Evolutionary conservation across 2,888 invertebrate genomes (phyloP), one percentile per base, ranked within the genome.

Genomic region (Nycteola revayana): DNA sequence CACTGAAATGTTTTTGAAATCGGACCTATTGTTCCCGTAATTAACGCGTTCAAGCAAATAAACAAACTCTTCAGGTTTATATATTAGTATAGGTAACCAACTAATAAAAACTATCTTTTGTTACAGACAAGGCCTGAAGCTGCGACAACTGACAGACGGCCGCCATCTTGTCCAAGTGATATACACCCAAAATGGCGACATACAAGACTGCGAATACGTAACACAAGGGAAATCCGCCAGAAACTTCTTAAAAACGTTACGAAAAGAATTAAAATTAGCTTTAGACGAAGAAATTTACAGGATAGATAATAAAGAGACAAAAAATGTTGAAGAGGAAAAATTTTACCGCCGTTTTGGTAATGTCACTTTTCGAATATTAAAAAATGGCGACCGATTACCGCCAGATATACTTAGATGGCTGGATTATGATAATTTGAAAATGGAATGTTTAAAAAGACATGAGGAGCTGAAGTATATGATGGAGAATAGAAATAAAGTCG

Each of bases 131-230:
- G 91, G 91, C 1, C 67, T 93, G 10, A 90, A 89, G 49, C 88
- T 93, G 10, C 91, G 93, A 9, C 93, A 94, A 70, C 77, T 94
- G 49, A 91, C 92, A n/a, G 92, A 93, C 64, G 93, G 93, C 36
- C 84, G 86, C 54, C 91, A 92, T 75, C 90, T 94, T 71, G 90
- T 94, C 27, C 93, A 94, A 77, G 75, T 93, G 20, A 93, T 94
- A 51, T 93, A 93, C 84, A 84, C 91, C 32, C 88, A 89, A 57
- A 85, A 89, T 58, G 90, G 90, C 54, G 81, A 74, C 36, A 78
- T 94, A 3, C 88, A 91, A 65, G 93, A 94, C 77, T 94, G 94
- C 73, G 93, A 94, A 69, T 91, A 90, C 66, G 80, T 93, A 33
- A 83, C 90, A 2, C 90, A 92, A 52, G 73, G 75, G 17, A 85